These are phyloP conservation scores for Leucoraja erinaceus DNA, from an alignment of 2,113 vertebrate species.

Conservation along the genomic window DNA sequence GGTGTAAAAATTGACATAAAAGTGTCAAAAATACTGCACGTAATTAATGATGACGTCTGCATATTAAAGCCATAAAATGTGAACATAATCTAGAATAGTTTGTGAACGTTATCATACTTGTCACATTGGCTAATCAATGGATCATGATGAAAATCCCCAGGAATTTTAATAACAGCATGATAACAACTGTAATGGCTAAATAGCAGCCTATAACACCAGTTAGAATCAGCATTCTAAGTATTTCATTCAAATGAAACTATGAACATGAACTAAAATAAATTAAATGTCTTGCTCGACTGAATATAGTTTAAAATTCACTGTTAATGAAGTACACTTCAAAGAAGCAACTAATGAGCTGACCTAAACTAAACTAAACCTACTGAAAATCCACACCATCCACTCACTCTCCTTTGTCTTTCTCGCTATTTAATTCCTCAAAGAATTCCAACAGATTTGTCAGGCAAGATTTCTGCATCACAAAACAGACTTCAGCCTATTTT, in stretches of 20 bases:
- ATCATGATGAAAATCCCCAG: neutral
- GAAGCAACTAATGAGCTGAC: neutral
- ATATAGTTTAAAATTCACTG: neutral
- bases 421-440: too few species aligned
- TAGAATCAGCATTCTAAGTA: neutral
- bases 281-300: neutral
- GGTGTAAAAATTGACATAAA: neutral
- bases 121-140: neutral
- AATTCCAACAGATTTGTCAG: too few species aligned
- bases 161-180: neutral
- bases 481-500: too few species aligned
- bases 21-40: neutral
- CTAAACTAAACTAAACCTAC: neutral
- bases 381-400: too few species aligned
- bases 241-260: neutral
- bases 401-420: too few species aligned
- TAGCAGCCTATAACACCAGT: neutral
- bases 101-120: neutral
- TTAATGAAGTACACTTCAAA: neutral
- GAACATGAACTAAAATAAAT: neutral
- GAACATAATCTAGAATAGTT: neutral
- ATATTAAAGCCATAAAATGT: neutral
- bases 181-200: neutral
- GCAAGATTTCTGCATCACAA: too few species aligned
- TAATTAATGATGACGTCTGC: neutral